A percentile compares a stretch with the other conserved stretches of the same genome.
phyloP scores from a whole-genome alignment of 1,140 invertebrate genomes.

The Eciton burchellii region DNA sequence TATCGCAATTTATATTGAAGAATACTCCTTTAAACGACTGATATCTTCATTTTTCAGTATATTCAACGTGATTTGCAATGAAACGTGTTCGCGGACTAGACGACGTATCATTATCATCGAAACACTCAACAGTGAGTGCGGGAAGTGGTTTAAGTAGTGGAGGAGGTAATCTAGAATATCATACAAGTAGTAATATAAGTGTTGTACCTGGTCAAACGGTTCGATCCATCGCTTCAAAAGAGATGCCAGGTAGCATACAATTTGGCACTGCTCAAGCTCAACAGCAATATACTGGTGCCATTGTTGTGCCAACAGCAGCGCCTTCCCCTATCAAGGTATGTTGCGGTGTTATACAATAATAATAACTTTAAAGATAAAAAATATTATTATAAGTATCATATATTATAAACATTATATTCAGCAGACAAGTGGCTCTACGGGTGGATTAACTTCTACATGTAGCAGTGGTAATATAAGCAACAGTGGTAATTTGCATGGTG shows the following conservation, averaged over 20 bases:
- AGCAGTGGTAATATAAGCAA: constrained; percentile 78
- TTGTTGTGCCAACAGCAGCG: constrained; percentile 83
- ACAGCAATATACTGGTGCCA: constrained; percentile 84
- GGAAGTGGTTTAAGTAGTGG: constrained; percentile 80
- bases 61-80: constrained; percentile 89
- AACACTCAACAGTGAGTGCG: constrained; percentile 81
- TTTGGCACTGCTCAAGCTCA: constrained; percentile 82
- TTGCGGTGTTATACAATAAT: constrained; percentile 13
- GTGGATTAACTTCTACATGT: constrained; percentile 79
- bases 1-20: neutral
- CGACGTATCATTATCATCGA: constrained; percentile 86
- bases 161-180: constrained; percentile 80
- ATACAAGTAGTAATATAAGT: constrained; percentile 81
- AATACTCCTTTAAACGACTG: neutral
- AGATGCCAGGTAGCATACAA: constrained; percentile 85
- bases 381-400: constrained; percentile 7
- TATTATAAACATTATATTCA: no score
- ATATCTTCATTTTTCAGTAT: constrained; percentile 77
- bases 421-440: constrained; percentile 76
- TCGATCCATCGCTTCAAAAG: constrained; percentile 83
- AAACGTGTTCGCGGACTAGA: constrained; percentile 88
- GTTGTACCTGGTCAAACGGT: constrained; percentile 83
- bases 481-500: constrained; percentile 77
- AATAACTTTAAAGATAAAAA: neutral
- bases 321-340: constrained; percentile 83